Conservation (phyloP, 2,888 invertebrate species). For the Polydesmus complanatus region DNA sequence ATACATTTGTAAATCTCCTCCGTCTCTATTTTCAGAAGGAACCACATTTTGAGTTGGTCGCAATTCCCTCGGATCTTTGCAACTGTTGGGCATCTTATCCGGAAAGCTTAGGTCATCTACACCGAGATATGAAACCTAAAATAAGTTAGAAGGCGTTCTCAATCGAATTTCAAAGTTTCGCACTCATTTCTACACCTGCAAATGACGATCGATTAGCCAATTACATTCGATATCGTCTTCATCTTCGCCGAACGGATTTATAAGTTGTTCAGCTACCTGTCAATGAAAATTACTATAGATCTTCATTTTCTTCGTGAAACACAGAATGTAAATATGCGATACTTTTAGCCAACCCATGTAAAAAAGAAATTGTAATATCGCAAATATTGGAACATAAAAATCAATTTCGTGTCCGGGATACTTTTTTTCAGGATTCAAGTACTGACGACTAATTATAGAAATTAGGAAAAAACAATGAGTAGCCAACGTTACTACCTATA, state of each 20-base stretch:
- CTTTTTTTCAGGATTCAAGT: constrained; percentile 44
- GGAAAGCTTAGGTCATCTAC: not conserved
- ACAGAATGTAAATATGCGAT: not conserved
- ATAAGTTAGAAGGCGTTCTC: not conserved
- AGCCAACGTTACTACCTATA: constrained; percentile 77
- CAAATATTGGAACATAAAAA: constrained; percentile 21
- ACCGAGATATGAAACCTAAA: not conserved
- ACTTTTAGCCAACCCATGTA: constrained; percentile 23
- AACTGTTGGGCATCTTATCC: not conserved
- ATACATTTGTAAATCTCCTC: no score
- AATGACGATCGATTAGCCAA: constrained; percentile 22
- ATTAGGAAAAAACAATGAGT: constrained; percentile 83
- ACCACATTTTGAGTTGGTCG: no score
- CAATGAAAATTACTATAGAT: no score
- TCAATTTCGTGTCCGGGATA: constrained; percentile 23
- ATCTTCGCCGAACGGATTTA: constrained; percentile 35
- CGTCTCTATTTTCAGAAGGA: no score
- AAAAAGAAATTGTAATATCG: constrained; percentile 21
- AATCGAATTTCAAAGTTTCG: no score
- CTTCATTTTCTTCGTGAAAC: no score
- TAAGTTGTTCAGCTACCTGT: constrained; percentile 34
- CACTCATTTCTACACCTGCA: constrained; percentile 9
- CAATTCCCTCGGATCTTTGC: not conserved
- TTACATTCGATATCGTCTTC: constrained; percentile 33
- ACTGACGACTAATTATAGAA: constrained; percentile 73